These are phyloP conservation scores for Tupaia chinensis DNA, from an alignment of 2,113 vertebrate species.

Conservation along the genomic window DNA sequence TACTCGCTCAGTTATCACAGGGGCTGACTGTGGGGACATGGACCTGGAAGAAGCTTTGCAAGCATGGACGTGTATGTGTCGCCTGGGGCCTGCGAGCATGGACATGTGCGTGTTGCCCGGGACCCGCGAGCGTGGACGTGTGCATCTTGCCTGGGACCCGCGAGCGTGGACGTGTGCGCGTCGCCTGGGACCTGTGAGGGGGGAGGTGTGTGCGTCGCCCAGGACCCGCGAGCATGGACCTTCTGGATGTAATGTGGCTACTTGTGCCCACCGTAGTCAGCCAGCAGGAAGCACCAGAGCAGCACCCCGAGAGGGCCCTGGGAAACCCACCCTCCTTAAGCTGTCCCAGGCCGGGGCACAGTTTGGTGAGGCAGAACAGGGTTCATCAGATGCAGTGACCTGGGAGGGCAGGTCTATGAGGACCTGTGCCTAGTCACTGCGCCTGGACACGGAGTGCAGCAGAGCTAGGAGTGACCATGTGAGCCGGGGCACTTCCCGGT, in stretches of 20 bases:
- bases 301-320: too few species aligned
- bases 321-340: not conserved
- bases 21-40: not conserved
- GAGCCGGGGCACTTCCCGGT: accelerated
- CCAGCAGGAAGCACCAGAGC: accelerated
- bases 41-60: not conserved
- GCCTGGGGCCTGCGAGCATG: accelerated
- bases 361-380: not conserved
- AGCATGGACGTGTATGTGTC: too few species aligned
- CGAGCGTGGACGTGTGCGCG: accelerated
- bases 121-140: accelerated
- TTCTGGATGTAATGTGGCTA: too few species aligned
- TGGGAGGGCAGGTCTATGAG: accelerated
- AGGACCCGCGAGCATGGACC: too few species aligned
- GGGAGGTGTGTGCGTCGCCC: too few species aligned
- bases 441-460: accelerated
- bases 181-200: not conserved
- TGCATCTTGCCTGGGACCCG: accelerated
- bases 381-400: not conserved
- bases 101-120: accelerated
- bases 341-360: not conserved
- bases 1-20: too few species aligned
- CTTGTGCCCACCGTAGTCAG: too few species aligned
- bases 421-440: accelerated
- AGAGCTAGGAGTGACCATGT: accelerated